Evolutionary conservation across 2,113 vertebrate species (phyloP), one percentile per base, ranked within the genome.

Genomic region (Xenotilapia caudafasciata): DNA sequence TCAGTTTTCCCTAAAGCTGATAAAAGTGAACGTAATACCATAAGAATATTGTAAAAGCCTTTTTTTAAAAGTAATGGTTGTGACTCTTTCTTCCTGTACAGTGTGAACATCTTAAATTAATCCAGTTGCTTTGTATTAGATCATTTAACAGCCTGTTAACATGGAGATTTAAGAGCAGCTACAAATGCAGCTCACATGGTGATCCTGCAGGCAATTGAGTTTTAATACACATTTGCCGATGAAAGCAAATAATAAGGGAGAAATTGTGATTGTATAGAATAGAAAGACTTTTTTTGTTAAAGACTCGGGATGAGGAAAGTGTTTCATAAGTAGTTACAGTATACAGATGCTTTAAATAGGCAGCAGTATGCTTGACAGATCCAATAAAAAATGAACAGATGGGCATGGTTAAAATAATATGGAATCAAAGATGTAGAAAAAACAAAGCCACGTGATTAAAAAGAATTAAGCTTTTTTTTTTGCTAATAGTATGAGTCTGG

Each of bases 141-240:
- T 91, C 54, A 82, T 81, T 56, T 73, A 73, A 45, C 4, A 73
- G 38, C 68, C 38, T 26, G 13, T 73, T 73, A 73, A 86, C 89
- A 40, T 90, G 82, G 49, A 86, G 86, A 85, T 91, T 93, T 91
- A 92, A 83, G 80, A 89, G 47, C 73, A 80, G 87, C 83, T 89
- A 47, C 23, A 45, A 73, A 26, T 73, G 40, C 40, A 47, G 65
- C 38, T 73, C 23, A 28, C 23, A 11, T 45, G 40, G 13, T 45
- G 40, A 73, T 45, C 40, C 58, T 62, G 54, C 75, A 31, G 33
- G 79, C 49, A 35, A 15, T 81, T 83, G 45, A 81, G 21, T 90
- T 90, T 83, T 75, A 89, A 79, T 91, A 53, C 68, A 65, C 79
- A 89, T 86, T 89, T 92, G 82, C 89, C 42, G 38, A 85, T 82